These are phyloP conservation scores for Polyommatus icarus DNA, from an alignment of 2,888 invertebrate species.

Conservation along the genomic window DNA sequence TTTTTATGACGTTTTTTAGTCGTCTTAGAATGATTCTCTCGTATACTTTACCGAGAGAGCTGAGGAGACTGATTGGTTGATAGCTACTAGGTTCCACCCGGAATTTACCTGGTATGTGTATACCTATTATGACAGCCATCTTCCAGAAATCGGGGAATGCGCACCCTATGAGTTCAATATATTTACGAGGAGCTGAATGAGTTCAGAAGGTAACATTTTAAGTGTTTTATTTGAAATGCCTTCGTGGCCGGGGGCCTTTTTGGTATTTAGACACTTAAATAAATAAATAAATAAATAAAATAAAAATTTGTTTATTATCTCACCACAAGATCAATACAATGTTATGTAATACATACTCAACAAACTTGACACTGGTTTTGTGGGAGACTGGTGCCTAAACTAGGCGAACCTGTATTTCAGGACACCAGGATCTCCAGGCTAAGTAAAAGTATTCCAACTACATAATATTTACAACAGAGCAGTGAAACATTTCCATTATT, in stretches of 20 bases:
- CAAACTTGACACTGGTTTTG: too few relatives aligned
- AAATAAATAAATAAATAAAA: too few relatives aligned
- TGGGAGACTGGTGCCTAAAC: too few relatives aligned
- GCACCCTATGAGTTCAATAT: background rate
- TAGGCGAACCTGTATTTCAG: too few relatives aligned
- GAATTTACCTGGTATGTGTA: conserved; percentile 31
- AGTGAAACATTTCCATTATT: too few relatives aligned
- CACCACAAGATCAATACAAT: too few relatives aligned
- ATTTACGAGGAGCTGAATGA: too few relatives aligned
- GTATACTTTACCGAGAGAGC: conserved; percentile 29
- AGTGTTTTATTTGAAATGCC: background rate
- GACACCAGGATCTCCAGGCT: too few relatives aligned
- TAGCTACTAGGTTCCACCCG: conserved; percentile 29
- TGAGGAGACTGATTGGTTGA: conserved; percentile 32
- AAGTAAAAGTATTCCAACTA: too few relatives aligned
- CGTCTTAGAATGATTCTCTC: conserved; percentile 13
- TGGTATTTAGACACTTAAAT: background rate
- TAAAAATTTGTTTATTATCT: too few relatives aligned
- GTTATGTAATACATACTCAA: too few relatives aligned
- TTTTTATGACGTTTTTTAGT: background rate
- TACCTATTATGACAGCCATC: conserved; percentile 32
- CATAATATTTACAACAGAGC: too few relatives aligned
- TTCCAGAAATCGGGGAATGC: conserved; percentile 32
- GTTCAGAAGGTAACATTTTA: background rate
- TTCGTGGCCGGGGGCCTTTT: conserved; percentile 6